Evolutionary conservation across 2,797 vertebrate species (phyloP), one percentile per base, ranked within the genome.

Genomic region (Onychomys arenicola): DNA sequence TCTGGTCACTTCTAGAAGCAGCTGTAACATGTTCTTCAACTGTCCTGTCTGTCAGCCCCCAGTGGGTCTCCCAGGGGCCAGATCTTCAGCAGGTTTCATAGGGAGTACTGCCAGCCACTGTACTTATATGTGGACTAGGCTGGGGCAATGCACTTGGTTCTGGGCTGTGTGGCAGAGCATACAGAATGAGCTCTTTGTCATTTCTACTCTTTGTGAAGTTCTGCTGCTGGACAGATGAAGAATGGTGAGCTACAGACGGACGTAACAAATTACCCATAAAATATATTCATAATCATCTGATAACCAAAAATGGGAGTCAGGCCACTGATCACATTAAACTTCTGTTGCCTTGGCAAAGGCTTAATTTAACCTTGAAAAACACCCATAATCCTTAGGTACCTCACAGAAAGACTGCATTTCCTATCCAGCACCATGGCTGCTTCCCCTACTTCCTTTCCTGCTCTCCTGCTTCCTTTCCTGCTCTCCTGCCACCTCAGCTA

Each of bases 221-320:
- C 67, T 78, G 65, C 65, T 55, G 61, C 4, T 84, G 25, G 67
- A 59, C 65, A 91, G 69, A 94, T 67, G 71, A 95, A 92, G 59
- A 89, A 92, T 69, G 76, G 52, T 73, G 21, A 89, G 78, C 40
- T 75, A 90, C 61, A 96, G 90, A 92, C 3, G 61, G 73, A 86
- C 2, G 23, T 86, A 78, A 86, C 77, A 93, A 96, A 95, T 91
- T 83, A 52, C 34, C 75, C 94, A 81, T 73, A 61, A 95, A 92
- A 96, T 90, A 82, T 37, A 93, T 93, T 96, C 73, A 91, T 90
- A 94, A 95, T 93, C 81, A n/a, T 63, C 46, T 76, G 93, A 94
- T 73, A 95, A 89, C 69, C 59, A 87, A 91, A 88, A 88, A 91
- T 71, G 76, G 63, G 78, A 92, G 94, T 59, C 65, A 55, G 55